Base-by-base conservation (phyloP, 1,140 invertebrate species). In the Parapsyche elsis region DNA sequence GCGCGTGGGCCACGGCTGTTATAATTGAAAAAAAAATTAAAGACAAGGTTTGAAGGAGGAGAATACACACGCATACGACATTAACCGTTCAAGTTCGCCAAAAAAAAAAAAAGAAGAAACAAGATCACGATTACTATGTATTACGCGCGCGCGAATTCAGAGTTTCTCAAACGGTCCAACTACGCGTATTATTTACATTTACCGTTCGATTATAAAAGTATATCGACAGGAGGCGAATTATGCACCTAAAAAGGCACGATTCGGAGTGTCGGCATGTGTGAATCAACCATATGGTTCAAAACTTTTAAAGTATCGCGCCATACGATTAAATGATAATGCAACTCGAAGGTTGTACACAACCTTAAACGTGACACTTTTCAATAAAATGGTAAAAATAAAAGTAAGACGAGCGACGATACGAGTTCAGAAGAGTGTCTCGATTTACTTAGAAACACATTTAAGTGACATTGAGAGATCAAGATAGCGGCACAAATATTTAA, bases 11-110 rank as follows among this genome's bases (percentile, higher is more conserved):
- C 12, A 73, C 9, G 38, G 38, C 16, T 30, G 45, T 45, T 46
- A 16, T 73, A 73, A 53, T 73, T 73, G 71, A 73, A 73, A 46
- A 45, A 73, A 73, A 46, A 45, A 73, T 73, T 46, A 73, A 38
- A 46, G 24, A 46, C 71, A 73, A 73, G 71, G 71, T 73, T 53
- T 7, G 45, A 53, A 5, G 12, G 10, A 53, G 10, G 16, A 53
- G 2, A 12, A 53, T 12, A 38, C 30, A 12, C 49, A 53, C 49
- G 12, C 49, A 53, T 10, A 53, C 30, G 30, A 38, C 30, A 38
- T 38, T 4, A 38, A 38, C 30, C 2, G 30, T 38, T 38, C 30
- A 38, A n/a, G n/a, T n/a, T n/a, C n/a, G n/a, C n/a, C n/a, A n/a
- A n/a, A n/a, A n/a, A n/a, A n/a, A n/a, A n/a, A n/a, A n/a, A n/a